Conservation (phyloP, 2,113 vertebrate genomes). For the Lophotis ruficrista region DNA sequence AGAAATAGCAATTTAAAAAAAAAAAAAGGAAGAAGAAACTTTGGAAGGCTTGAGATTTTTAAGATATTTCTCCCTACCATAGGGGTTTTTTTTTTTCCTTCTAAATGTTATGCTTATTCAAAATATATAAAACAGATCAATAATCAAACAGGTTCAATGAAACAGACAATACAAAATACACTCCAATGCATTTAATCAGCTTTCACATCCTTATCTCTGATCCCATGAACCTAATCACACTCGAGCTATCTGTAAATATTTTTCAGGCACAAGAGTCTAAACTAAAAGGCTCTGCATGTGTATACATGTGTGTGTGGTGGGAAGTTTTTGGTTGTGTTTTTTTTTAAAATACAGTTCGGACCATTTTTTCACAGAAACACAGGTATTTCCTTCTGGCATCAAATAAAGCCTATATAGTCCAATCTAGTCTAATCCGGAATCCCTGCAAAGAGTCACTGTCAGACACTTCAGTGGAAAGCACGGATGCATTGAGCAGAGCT, state of each 20-base stretch:
- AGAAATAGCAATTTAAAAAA: background rate
- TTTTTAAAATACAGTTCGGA: background rate
- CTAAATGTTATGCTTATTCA: background rate
- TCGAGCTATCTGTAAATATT: background rate
- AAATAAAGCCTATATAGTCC: background rate
- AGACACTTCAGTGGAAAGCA: background rate
- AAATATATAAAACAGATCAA: background rate
- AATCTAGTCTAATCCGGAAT: background rate
- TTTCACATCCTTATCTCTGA: background rate
- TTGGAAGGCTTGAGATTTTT: background rate
- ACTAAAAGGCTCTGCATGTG: background rate
- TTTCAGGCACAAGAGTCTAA: background rate
- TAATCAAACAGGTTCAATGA: background rate
- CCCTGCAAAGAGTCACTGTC: background rate
- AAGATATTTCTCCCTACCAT: background rate
- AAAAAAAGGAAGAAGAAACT: background rate
- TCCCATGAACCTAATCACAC: background rate
- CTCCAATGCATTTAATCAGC: background rate
- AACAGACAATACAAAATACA: background rate
- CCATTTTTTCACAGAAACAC: background rate
- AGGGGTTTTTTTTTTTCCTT: background rate
- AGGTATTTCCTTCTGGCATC: background rate
- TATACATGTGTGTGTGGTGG: fast-evolving
- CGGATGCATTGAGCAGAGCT: background rate
- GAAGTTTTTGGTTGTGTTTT: background rate